Evolutionary conservation across 2,113 vertebrate species (phyloP), one percentile per base, ranked within the genome.

Genomic region (Hippocampus mohnikei): DNA sequence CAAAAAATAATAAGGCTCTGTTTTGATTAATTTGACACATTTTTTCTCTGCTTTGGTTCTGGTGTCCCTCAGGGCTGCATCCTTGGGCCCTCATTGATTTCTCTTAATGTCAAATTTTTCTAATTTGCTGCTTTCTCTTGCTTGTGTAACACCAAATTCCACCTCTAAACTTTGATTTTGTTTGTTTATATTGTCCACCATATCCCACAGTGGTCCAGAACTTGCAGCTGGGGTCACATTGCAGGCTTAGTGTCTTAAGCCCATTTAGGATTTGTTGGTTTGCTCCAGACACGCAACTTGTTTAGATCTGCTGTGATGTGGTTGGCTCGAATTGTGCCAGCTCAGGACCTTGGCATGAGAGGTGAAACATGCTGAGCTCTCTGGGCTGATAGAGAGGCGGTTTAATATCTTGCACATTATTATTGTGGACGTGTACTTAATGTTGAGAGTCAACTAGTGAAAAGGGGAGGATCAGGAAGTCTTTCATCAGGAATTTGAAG

Each of bases 301-400:
- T 73, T 70, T 63, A 9, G 59, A 74, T 70, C 18, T 58, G 59
- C 56, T 41, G 70, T 29, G 3, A 23, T 44, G 29, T 2, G 12
- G 59, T 46, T 55, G 71, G 60, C 29, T 72, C 11, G 3, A 46
- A 64, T 50, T 12, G 23, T 25, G 33, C 33, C 33, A 20, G 27
- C 27, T 60, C 27, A 33, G 18, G 13, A 8, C 42, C 42, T 46
- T 37, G 42, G 16, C 13, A 0, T 37, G 71, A 15, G 41, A 46
- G 23, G n/a, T 16, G 21, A 44, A 65, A 65, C n/a, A 18, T 33
- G 27, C 58, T 33, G 6, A 60, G 25, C 15, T 59, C 27, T 59
- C 25, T 16, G 56, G 11, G 23, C 55, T 56, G 55, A 48, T 18
- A 13, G 55, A 25, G 23, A 11, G 46, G 16, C 2, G 6, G 15